phyloP scores from a whole-genome alignment of 1,140 invertebrate species.

The Neotoxoptera formosana region DNA sequence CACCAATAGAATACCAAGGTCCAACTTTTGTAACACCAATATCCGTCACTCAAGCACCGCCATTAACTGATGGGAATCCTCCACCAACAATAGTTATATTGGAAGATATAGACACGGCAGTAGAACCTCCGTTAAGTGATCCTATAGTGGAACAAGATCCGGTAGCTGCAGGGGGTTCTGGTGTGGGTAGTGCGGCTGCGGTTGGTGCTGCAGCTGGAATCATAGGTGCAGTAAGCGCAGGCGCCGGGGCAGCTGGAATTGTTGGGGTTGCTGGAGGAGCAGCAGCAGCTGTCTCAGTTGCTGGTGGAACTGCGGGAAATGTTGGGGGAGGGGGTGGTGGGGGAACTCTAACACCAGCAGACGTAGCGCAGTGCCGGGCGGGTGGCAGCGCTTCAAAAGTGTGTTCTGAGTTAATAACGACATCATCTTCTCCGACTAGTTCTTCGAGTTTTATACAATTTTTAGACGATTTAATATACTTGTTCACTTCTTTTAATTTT shows the following conservation, averaged over 20 bases:
- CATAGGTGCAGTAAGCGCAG: background rate
- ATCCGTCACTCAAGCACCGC: slow-evolving; percentile 44
- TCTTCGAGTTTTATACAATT: slow-evolving; percentile 46
- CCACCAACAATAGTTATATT: slow-evolving; percentile 61
- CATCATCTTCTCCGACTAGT: background rate
- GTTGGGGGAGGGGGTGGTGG: slow-evolving; percentile 7
- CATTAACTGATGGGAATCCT: slow-evolving; percentile 57
- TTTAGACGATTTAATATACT: slow-evolving; percentile 59
- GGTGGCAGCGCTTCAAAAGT: slow-evolving; percentile 7
- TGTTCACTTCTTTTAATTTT: slow-evolving; percentile 61
- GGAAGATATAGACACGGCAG: slow-evolving; percentile 56
- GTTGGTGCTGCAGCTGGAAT: slow-evolving; percentile 29
- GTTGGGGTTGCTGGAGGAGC: slow-evolving; percentile 8
- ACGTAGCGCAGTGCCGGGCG: background rate
- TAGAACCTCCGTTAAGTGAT: slow-evolving; percentile 46
- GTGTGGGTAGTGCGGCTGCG: slow-evolving; percentile 38
- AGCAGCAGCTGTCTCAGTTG: background rate
- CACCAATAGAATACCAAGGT: slow-evolving; percentile 4
- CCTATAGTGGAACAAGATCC: slow-evolving; percentile 57
- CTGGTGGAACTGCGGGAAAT: background rate
- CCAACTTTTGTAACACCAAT: slow-evolving; percentile 33
- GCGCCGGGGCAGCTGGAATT: background rate
- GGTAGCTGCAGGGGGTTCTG: slow-evolving; percentile 11
- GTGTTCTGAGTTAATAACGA: slow-evolving; percentile 30
- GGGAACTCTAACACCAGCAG: background rate